Conservation (phyloP, 2,113 vertebrate genomes). For the Neogobius melanostomus region DNA sequence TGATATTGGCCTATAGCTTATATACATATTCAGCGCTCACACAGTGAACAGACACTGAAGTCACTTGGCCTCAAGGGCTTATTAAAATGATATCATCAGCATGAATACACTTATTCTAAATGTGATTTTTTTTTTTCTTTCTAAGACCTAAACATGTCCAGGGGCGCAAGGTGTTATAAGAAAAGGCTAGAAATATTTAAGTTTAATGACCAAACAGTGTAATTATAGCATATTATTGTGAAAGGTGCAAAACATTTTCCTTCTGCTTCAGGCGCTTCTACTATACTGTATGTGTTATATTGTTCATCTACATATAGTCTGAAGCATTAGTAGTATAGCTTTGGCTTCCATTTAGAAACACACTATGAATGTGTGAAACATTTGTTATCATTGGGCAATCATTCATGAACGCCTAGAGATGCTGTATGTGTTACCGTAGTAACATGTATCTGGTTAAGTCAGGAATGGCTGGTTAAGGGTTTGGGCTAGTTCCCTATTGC, state of each 20-base stretch:
- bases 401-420: no score
- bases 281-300: not conserved
- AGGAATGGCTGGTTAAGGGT: no score
- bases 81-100: slow-evolving; percentile 43
- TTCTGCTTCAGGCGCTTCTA: not conserved
- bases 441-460: no score
- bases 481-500: no score
- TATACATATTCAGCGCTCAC: slow-evolving; percentile 50
- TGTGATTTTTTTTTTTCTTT: slow-evolving; percentile 9
- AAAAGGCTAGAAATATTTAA: slow-evolving; percentile 10
- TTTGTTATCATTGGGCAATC: no score
- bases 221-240: not conserved
- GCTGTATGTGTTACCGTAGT: no score
- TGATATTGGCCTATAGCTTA: slow-evolving; percentile 60
- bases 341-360: no score
- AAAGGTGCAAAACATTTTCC: slow-evolving; percentile 3
- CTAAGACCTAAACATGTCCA: slow-evolving; percentile 16
- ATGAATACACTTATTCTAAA: slow-evolving; percentile 44
- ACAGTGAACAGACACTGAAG: slow-evolving; percentile 26
- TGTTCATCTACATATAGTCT: not conserved
- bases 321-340: not conserved
- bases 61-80: slow-evolving; percentile 40
- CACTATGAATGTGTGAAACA: no score
- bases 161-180: not conserved
- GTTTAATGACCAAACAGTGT: slow-evolving; percentile 5